Percentiles rank a stretch among this genome's conserved stretches.
Conservation (phyloP, 1,140 invertebrate genomes). For the Aleiodes sp. region DNA sequence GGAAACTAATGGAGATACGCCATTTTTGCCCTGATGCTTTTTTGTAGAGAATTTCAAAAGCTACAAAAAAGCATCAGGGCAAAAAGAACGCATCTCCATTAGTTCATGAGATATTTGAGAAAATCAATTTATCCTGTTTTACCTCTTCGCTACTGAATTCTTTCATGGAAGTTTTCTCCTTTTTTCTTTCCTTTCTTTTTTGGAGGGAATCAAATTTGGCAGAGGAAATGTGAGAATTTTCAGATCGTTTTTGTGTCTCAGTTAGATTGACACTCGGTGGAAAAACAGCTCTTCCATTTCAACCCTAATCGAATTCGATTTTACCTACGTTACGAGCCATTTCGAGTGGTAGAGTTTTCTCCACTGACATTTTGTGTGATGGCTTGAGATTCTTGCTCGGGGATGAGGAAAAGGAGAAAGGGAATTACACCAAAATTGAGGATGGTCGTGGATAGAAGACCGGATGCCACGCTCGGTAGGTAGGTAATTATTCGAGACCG, state of each 20-base stretch:
- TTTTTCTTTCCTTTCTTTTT: too few relatives aligned
- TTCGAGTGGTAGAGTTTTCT: neutral
- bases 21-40: too few relatives aligned
- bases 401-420: neutral
- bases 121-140: too few relatives aligned
- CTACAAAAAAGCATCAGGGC: too few relatives aligned
- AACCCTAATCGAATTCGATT: neutral
- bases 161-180: too few relatives aligned
- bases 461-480: constrained; percentile 50
- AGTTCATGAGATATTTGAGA: too few relatives aligned
- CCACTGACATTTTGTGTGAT: neutral
- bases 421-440: constrained; percentile 42
- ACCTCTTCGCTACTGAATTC: too few relatives aligned
- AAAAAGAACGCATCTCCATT: too few relatives aligned
- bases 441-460: constrained; percentile 42
- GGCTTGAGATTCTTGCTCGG: neutral
- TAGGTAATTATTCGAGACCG: constrained; percentile 51
- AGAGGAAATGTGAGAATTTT: too few relatives aligned
- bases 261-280: neutral
- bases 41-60: too few relatives aligned
- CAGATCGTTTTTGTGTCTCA: neutral
- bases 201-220: too few relatives aligned
- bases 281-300: neutral
- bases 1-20: too few relatives aligned
- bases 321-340: neutral